Base-by-base conservation (phyloP, 2,797 vertebrate genomes). In the Toxotes lorentzi region DNA sequence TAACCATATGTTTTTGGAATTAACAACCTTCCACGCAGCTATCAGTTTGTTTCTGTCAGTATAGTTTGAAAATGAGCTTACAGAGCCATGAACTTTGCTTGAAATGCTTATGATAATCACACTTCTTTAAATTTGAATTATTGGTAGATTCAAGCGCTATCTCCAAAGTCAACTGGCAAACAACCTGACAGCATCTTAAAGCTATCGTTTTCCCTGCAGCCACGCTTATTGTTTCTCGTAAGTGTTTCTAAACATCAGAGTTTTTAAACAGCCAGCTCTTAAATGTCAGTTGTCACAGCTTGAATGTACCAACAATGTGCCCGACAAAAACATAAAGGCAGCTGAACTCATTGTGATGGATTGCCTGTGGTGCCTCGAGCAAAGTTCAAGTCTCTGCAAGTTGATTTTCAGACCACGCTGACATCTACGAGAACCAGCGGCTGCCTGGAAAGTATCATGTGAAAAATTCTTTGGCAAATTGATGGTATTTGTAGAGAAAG, bases 381-480 rank as follows among this genome's bases (percentile, higher is more conserved):
- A 47, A 32, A 61, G 65, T 70, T 82, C 47, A 73, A n/a, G 47
- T 30, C 50, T 27, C 23, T 24, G 50, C 50, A 23, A 50, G 48
- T 50, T 12, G 9, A 23, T 11, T 27, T 53, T 24, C 3, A 53
- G 6, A 10, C 30, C 57, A 30, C 7, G 23, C 11, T 54, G 47
- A 60, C 53, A n/a, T 61, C 12, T 38, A 27, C 16, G 14, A 12
- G 47, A 75, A 40, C 16, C n/a, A 35, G 19, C 10, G 21, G 21
- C 13, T 78, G 38, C 17, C 30, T 57, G 17, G 21, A 30, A 38
- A 47, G 2, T 35, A 7, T 50, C 21, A 23, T 8, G 23, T 23
- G 27, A 48, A 24, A 58, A 21, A 5, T 7, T 5, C 8, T 60
- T n/a, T 61, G 40, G 23, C 5, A 40, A 40, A 40, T 40, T 40